Evolutionary conservation across 2,888 invertebrate species (phyloP), one percentile per base, ranked within the genome.

Genomic region (Harmothoe impar): DNA sequence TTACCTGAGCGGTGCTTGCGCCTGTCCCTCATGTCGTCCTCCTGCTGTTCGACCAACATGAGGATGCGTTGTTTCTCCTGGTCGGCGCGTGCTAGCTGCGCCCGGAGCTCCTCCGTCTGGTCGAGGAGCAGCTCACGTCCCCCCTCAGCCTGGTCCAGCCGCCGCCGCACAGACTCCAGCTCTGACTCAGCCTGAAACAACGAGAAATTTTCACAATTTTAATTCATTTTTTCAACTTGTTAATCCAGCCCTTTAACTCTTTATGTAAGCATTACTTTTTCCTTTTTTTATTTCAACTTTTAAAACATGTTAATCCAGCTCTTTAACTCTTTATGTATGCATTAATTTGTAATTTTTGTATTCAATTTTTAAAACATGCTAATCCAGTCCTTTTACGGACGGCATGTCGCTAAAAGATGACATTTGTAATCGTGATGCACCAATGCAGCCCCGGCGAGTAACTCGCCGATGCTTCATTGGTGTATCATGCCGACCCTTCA

Each of bases 101-200:
- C 91, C 68, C 94, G 92, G 68, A 95, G 91, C 88, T 94, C 94
- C 88, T 95, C 94, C 43, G 94, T 94, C 94, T 95, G 94, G 86
- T 92, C 92, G 81, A 94, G 93, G 15, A 95, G 91, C 20, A 94
- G 94, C 77, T 93, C 91, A 88, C 93, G 93, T 35, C 94, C 94
- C 5, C 95, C 95, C 88, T 95, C 95, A 31, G 94, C 94, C 91
- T 94, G 94, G 89, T 95, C 95, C 43, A 95, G 92, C 84, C 94
- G 93, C 43, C 95, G 93, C 68, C 94, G 93, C 89, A 95, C 93
- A 35, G 92, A 92, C 20, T 94, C 94, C 84, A 95, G 54, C 43
- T 95, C 95, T 25, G 94, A 91, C 90, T 94, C 95, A 90, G 94
- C 89, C 94, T 94, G 91, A n/a, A n/a, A n/a, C 17, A 88, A 43